A percentile compares a stretch with the other conserved stretches of the same genome.
Evolutionary conservation across 2,113 vertebrate species (phyloP).

Genomic region (Brachyhypopomus gauderio): DNA sequence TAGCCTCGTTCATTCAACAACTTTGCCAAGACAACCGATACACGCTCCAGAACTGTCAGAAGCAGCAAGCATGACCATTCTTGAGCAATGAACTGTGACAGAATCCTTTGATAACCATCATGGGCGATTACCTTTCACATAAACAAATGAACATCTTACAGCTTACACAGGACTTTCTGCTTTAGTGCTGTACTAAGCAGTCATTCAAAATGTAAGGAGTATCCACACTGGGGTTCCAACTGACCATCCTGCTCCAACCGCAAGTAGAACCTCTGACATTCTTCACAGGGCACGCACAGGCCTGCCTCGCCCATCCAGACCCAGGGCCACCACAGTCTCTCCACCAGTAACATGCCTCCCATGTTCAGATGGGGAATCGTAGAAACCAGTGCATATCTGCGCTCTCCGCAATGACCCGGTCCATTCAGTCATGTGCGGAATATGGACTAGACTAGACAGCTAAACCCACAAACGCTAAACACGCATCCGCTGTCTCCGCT

Average conservation of each 20-base stretch:
- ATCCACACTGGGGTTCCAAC: background rate
- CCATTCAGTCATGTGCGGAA: background rate
- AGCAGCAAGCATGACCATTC: background rate
- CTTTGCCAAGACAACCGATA: background rate
- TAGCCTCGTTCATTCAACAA: background rate
- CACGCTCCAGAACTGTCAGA: background rate
- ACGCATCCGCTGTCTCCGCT: background rate
- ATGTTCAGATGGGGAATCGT: background rate
- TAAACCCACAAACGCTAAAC: background rate
- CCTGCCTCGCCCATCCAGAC: constrained; percentile 25
- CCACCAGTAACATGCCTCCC: constrained; percentile 19
- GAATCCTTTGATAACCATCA: no score
- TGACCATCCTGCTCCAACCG: constrained; percentile 31
- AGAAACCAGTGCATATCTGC: background rate
- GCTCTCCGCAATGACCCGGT: background rate
- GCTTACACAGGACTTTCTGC: no score
- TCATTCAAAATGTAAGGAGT: background rate
- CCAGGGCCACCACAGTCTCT: constrained; percentile 17
- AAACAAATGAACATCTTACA: no score
- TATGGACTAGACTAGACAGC: background rate
- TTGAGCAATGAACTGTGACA: background rate
- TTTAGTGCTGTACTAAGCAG: no score
- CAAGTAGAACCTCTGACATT: constrained; percentile 33
- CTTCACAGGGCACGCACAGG: constrained; percentile 35
- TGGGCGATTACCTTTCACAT: no score